A percentile compares a stretch with the other conserved stretches of the same genome.
Evolutionary conservation across 2,888 invertebrate species (phyloP).

Genomic region (Blastobasis lacticolella): DNA sequence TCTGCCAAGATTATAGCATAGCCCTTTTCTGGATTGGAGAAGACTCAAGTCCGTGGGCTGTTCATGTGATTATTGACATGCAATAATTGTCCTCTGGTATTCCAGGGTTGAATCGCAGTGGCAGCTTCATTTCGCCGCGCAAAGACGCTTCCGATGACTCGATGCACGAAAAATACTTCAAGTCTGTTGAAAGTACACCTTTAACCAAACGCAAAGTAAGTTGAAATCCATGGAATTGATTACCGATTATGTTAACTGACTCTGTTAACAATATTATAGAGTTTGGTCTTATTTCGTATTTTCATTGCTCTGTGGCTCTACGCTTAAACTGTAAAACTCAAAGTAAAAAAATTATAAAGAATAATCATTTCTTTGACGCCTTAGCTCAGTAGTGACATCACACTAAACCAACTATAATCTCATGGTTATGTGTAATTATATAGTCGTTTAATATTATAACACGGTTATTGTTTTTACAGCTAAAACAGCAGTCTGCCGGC

Average conservation of each 20-base stretch:
- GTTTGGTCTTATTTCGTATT: neutral
- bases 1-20: no score
- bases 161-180: slow-evolving; percentile 87
- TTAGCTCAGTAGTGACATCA: no score
- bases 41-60: no score
- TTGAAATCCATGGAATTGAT: slow-evolving; percentile 1
- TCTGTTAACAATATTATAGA: neutral
- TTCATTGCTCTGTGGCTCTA: no score
- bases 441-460: no score
- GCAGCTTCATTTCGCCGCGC: slow-evolving; percentile 73
- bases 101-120: slow-evolving; percentile 64
- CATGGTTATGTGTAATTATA: no score
- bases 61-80: neutral
- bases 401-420: no score
- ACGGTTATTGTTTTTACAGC: slow-evolving; percentile 30
- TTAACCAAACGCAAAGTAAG: slow-evolving; percentile 71
- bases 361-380: no score
- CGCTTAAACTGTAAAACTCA: no score
- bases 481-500: slow-evolving; percentile 62
- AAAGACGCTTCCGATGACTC: slow-evolving; percentile 83
- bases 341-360: no score
- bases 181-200: slow-evolving; percentile 81
- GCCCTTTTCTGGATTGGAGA: no score
- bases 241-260: no score
- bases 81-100: slow-evolving; percentile 1